These are phyloP conservation scores for Diacarnus erythraeanus DNA, from an alignment of 37 sponge, comb jelly and placozoan genomes.

Conservation along the genomic window DNA sequence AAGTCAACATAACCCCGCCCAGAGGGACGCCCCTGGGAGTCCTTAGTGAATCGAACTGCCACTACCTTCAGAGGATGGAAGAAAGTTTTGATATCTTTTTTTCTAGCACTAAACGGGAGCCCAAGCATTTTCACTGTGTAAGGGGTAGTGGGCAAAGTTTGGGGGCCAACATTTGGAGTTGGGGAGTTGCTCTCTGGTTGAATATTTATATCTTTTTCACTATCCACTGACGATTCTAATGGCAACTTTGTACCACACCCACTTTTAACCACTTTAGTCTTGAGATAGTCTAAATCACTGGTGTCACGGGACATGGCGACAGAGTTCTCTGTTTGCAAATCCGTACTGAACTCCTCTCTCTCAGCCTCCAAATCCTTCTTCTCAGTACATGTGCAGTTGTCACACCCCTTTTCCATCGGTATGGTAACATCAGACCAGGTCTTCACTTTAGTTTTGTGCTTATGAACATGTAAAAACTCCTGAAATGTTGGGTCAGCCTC, in stretches of 20 bases:
- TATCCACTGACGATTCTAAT: constrained; percentile 14
- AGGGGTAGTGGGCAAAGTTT: constrained; percentile 11
- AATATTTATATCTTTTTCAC: background rate
- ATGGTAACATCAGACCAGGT: constrained; percentile 72
- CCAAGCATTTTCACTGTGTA: constrained; percentile 90
- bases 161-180: no score
- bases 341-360: constrained; percentile 29
- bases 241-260: background rate
- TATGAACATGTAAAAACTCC: constrained; percentile 81
- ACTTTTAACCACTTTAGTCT: constrained; percentile 46
- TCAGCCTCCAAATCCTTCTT: constrained; percentile 15
- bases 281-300: constrained; percentile 65
- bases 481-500: constrained; percentile 80
- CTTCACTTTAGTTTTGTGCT: constrained; percentile 43
- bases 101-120: constrained; percentile 82
- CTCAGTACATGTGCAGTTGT: background rate
- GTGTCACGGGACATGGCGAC: background rate
- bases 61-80: constrained; percentile 79
- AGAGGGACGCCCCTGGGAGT: constrained; percentile 75
- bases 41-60: constrained; percentile 62
- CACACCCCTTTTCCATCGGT: background rate
- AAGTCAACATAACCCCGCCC: constrained; percentile 95
- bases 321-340: constrained; percentile 25
- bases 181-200: background rate
- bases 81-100: constrained; percentile 79